phyloP scores from a whole-genome alignment of 2,797 vertebrate species.

The Rhinatrema bivittatum region DNA sequence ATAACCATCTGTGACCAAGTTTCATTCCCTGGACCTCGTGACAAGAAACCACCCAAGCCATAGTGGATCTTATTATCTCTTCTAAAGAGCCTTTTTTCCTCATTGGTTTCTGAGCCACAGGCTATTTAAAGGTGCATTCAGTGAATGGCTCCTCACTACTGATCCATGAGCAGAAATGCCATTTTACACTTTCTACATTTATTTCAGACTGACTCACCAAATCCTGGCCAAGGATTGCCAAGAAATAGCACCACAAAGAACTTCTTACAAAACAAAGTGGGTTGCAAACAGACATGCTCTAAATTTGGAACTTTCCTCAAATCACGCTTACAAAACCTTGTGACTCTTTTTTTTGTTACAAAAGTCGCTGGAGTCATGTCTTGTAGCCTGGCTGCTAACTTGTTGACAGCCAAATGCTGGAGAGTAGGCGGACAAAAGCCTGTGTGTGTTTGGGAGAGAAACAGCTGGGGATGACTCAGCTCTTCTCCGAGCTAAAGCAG shows the following conservation, averaged over 20 bases:
- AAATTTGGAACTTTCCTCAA: conserved; percentile 22
- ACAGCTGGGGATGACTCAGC: conserved; percentile 34
- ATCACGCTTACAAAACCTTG: conserved; percentile 24
- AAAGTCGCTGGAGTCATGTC: conserved; percentile 27
- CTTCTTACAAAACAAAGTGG: conserved; percentile 2
- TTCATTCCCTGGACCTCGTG: no score
- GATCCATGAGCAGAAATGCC: not conserved
- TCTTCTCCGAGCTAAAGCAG: conserved; percentile 28
- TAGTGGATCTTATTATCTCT: no score
- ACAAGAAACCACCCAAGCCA: no score
- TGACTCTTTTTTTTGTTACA: conserved; percentile 28
- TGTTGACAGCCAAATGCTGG: conserved; percentile 12
- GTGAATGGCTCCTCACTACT: conserved; percentile 1
- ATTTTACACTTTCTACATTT: not conserved
- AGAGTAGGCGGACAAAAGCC: conserved; percentile 12
- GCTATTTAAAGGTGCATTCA: conserved; percentile 2
- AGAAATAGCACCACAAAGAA: conserved; percentile 2
- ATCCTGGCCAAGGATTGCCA: not conserved
- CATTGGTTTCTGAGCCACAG: no score
- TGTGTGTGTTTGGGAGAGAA: conserved; percentile 1
- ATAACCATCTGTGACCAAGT: no score
- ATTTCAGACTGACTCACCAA: conserved; percentile 1
- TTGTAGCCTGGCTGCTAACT: conserved; percentile 27
- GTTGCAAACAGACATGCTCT: conserved; percentile 11
- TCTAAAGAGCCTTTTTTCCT: no score